Percentiles rank a stretch among this genome's conserved stretches.
These are phyloP conservation scores for Gymnorhina tibicen DNA, from an alignment of 2,113 vertebrate species.

Conservation along the genomic window DNA sequence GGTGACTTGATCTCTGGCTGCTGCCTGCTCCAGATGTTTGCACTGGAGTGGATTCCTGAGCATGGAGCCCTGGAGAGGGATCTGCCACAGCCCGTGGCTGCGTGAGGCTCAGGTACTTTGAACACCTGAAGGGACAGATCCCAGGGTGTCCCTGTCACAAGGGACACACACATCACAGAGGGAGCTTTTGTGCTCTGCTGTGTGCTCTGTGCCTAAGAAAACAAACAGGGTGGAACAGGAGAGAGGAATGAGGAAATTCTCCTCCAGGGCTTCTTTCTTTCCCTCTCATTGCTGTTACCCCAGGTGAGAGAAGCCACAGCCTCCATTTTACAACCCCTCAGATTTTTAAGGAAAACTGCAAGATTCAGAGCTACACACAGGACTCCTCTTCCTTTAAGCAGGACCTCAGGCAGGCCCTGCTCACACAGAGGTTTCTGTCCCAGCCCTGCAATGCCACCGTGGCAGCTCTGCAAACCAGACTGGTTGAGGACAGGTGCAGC, in stretches of 20 bases:
- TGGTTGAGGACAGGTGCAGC: not conserved
- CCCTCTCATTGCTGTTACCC: not conserved
- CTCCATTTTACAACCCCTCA: not conserved
- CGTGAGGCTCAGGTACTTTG: not conserved
- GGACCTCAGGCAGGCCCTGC: not conserved
- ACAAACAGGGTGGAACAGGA: not conserved
- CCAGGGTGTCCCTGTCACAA: not conserved
- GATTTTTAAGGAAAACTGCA: not conserved
- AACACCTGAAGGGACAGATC: not conserved
- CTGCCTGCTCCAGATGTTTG: not conserved
- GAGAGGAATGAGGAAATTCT: slow-evolving; percentile 10
- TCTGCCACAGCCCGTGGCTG: not conserved
- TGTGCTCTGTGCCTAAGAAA: not conserved
- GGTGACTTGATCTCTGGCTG: not conserved
- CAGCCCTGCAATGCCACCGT: not conserved
- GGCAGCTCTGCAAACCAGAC: not conserved
- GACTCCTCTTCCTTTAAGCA: not conserved
- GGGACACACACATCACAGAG: not conserved
- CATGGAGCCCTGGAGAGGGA: not conserved
- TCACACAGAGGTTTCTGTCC: not conserved
- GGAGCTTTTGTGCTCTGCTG: not conserved
- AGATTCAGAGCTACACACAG: not conserved
- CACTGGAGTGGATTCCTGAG: not conserved
- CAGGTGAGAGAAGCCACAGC: not conserved
- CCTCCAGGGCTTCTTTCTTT: not conserved